These are phyloP conservation scores for Habrosyne pyritoides DNA, from an alignment of 2,888 invertebrate species.

Conservation along the genomic window DNA sequence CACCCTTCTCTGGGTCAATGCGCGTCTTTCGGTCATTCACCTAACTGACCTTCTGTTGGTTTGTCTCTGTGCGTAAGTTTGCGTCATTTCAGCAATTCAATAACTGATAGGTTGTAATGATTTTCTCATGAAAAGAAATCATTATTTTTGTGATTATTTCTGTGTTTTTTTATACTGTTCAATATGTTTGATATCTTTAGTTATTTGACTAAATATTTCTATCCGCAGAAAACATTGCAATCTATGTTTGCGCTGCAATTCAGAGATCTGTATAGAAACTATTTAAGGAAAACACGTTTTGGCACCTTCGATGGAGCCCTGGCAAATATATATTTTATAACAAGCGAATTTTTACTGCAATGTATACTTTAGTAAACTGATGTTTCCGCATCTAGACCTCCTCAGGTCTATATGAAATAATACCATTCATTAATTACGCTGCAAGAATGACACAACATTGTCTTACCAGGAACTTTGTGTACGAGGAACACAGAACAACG, in stretches of 20 bases:
- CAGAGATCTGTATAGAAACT: no score
- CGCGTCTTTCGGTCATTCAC: conserved; percentile 70
- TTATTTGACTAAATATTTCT: no score
- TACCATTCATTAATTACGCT: not conserved
- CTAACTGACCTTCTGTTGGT: conserved; percentile 46
- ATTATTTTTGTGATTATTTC: conserved; percentile 14
- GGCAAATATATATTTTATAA: not conserved
- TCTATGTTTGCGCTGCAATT: no score
- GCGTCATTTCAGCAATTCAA: not conserved
- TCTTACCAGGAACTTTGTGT: conserved; percentile 77
- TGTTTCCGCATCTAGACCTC: no score
- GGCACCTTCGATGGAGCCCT: no score
- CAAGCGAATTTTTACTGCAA: not conserved
- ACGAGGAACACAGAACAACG: conserved; percentile 70
- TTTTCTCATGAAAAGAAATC: not conserved
- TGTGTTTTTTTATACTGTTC: conserved; percentile 11
- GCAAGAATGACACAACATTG: conserved; percentile 28
- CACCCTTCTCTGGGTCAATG: conserved; percentile 82
- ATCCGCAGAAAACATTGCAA: no score
- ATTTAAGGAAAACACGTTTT: no score
- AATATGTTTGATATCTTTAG: no score
- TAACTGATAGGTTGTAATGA: not conserved
- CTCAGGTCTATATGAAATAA: no score
- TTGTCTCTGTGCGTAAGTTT: conserved; percentile 22
- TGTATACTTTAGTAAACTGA: not conserved